phyloP scores from a whole-genome alignment of 2,797 vertebrate species.

The Chiloscyllium punctatum region DNA sequence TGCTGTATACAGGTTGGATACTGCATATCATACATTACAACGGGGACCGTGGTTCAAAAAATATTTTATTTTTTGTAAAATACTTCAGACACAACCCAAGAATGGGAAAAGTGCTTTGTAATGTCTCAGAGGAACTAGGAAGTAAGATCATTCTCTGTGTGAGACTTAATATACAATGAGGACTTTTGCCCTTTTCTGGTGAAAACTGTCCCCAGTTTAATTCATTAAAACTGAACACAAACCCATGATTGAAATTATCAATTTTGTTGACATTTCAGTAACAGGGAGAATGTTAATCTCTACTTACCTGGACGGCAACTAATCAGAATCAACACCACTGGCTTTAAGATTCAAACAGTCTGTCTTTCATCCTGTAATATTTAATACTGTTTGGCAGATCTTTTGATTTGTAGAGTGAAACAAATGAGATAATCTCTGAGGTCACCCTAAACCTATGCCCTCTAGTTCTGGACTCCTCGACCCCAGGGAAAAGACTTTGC shows the following conservation, averaged over 20 bases:
- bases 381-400: neutral
- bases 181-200: neutral
- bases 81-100: neutral
- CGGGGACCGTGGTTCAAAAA: neutral
- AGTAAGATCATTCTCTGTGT: neutral
- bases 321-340: neutral
- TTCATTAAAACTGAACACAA: neutral
- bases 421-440: neutral
- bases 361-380: neutral
- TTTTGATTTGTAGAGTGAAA: neutral
- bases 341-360: neutral
- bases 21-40: neutral
- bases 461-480: too few relatives aligned
- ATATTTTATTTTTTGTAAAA: neutral
- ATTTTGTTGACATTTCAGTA: neutral
- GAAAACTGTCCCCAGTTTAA: neutral
- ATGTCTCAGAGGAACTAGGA: neutral
- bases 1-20: neutral
- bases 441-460: too few relatives aligned
- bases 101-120: neutral
- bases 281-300: neutral
- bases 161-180: neutral
- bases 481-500: too few relatives aligned
- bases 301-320: neutral
- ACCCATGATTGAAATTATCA: neutral